Evolutionary conservation across 2,113 vertebrate genomes (phyloP).

Genomic region (Nothobranchius furzeri): DNA sequence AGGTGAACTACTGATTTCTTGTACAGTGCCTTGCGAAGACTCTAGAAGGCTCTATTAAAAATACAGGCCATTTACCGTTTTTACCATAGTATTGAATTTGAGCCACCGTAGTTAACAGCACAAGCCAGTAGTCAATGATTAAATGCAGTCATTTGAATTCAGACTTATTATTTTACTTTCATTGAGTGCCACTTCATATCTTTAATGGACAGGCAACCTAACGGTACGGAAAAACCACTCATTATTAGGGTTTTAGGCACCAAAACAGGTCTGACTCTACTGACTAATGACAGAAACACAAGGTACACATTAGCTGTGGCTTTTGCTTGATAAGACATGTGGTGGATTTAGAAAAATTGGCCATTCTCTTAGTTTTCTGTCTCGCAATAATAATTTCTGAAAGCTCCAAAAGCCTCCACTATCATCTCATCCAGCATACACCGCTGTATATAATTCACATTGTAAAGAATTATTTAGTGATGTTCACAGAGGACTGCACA

Average conservation of each 20-base stretch:
- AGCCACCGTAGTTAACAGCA: neutral
- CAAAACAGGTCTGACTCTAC: neutral
- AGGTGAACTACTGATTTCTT: too few relatives aligned
- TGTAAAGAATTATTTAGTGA: constrained; percentile 58
- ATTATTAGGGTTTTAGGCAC: neutral
- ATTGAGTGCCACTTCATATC: neutral
- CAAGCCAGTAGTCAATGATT: neutral
- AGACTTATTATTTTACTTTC: neutral
- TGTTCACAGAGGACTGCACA: constrained; percentile 28
- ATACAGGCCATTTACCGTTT: too few relatives aligned
- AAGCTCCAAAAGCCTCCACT: constrained; percentile 1
- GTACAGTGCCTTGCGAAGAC: too few relatives aligned
- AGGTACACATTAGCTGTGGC: neutral
- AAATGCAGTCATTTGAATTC: neutral
- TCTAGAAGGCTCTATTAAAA: too few relatives aligned
- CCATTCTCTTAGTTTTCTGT: constrained; percentile 23
- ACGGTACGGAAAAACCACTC: neutral
- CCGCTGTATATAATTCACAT: constrained; percentile 44
- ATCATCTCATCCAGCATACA: constrained; percentile 13
- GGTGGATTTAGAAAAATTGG: constrained; percentile 21
- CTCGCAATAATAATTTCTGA: constrained; percentile 16
- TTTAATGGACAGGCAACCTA: neutral
- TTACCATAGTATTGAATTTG: neutral
- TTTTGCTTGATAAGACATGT: constrained; percentile 14
- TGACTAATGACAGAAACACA: neutral